A percentile compares a stretch with the other conserved stretches of the same genome.
These are phyloP conservation scores for Atrina japonica DNA, from an alignment of 2,888 invertebrate species.

Conservation along the genomic window DNA sequence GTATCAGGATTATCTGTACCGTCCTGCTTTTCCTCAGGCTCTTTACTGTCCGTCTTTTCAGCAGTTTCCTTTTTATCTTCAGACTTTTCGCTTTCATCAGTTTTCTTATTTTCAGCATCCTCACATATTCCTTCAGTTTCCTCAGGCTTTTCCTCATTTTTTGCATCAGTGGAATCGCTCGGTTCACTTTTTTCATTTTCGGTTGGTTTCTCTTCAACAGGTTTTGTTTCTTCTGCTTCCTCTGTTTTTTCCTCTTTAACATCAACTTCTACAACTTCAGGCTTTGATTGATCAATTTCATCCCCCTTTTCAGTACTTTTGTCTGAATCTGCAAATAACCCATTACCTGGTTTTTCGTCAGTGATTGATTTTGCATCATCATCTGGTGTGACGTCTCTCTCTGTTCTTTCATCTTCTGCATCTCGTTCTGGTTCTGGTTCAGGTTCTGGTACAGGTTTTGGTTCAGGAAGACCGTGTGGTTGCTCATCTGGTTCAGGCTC, in stretches of 20 bases:
- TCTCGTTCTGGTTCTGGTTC: constrained; percentile 80
- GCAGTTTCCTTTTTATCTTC: neutral
- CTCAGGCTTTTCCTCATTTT: constrained; percentile 2
- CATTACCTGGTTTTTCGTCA: constrained; percentile 27
- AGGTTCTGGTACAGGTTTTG: constrained; percentile 13
- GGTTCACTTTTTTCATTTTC: neutral
- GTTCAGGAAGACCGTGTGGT: constrained; percentile 27
- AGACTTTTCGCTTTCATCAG: constrained; percentile 1
- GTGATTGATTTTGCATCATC: constrained; percentile 31
- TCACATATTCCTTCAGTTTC: constrained; percentile 2
- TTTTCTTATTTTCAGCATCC: constrained; percentile 3
- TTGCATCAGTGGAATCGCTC: constrained; percentile 13
- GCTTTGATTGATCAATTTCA: neutral
- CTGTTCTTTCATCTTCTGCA: constrained; percentile 42
- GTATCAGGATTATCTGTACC: constrained; percentile 16
- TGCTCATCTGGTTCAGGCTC: constrained; percentile 19
- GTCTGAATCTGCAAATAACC: neutral
- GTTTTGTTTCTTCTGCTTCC: neutral
- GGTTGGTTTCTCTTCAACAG: neutral
- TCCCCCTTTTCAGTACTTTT: constrained; percentile 35
- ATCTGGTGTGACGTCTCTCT: constrained; percentile 38
- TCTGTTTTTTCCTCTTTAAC: neutral
- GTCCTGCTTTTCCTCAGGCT: neutral
- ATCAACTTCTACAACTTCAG: neutral
- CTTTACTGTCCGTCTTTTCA: neutral